Conservation (phyloP, 2,113 vertebrate genomes). For the Lophius piscatorius region DNA sequence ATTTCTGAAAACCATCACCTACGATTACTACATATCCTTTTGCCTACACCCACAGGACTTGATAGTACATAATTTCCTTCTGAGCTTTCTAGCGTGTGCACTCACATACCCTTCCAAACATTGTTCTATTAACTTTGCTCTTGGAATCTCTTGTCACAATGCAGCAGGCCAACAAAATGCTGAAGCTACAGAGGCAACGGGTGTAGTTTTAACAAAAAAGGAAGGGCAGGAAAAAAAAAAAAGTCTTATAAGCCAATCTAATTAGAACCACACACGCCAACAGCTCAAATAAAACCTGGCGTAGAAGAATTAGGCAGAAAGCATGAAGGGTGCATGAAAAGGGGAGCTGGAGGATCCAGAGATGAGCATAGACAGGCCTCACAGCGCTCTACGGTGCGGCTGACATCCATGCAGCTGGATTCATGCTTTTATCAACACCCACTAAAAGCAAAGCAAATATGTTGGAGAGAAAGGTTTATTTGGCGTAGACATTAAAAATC, state of each 20-base stretch:
- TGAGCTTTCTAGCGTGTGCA: conserved; percentile 2
- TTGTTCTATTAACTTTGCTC: conserved; percentile 61
- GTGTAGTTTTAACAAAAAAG: conserved; percentile 58
- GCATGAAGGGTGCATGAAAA: conserved; percentile 46
- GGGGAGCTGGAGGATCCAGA: conserved; percentile 37
- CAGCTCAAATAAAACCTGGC: conserved; percentile 50
- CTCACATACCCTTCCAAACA: conserved; percentile 39
- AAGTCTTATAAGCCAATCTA: conserved; percentile 32
- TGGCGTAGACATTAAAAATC: conserved; percentile 46
- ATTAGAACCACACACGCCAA: conserved; percentile 58
- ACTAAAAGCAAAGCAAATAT: conserved; percentile 60
- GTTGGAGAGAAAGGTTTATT: conserved; percentile 50
- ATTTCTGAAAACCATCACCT: background rate
- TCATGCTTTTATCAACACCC: conserved; percentile 55
- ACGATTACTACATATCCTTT: background rate
- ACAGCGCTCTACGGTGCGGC: conserved; percentile 8
- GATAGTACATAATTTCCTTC: background rate
- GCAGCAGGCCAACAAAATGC: conserved; percentile 66
- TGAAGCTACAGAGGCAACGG: conserved; percentile 55
- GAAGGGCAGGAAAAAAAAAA: conserved; percentile 40
- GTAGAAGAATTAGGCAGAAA: conserved; percentile 43
- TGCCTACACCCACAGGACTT: conserved; percentile 12
- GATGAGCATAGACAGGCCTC: conserved; percentile 56
- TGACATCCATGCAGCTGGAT: conserved; percentile 48
- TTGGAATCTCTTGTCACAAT: conserved; percentile 69